A percentile compares a stretch with the other conserved stretches of the same genome.
Conservation (phyloP, 2,113 vertebrate genomes). For the Macrotus californicus region DNA sequence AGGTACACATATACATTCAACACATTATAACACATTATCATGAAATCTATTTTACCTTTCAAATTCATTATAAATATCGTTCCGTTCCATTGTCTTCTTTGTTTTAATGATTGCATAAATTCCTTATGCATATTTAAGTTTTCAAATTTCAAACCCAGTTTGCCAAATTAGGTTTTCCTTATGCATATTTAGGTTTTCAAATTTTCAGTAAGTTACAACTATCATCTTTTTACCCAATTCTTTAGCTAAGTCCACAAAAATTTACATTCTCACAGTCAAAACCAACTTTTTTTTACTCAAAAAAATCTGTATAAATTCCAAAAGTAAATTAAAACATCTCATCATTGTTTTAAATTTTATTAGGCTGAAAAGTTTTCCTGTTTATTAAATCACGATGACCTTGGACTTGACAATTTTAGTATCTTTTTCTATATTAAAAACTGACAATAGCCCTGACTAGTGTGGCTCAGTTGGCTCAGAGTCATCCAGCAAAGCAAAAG, state of each 20-base stretch:
- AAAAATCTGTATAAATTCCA: not conserved
- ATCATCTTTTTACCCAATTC: not conserved
- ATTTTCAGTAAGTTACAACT: not conserved
- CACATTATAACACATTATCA: not conserved
- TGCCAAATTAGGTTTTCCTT: too few relatives aligned
- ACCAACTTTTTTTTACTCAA: not conserved
- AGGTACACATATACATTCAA: not conserved
- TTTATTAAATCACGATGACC: not conserved
- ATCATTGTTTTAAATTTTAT: constrained; percentile 2
- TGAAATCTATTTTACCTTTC: constrained; percentile 12
- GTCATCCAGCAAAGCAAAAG: not conserved
- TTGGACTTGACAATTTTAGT: constrained; percentile 4
- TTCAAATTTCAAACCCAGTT: too few relatives aligned
- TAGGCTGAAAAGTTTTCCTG: not conserved
- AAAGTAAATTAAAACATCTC: not conserved
- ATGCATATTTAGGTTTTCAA: not conserved
- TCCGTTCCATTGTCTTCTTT: not conserved
- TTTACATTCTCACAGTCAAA: not conserved
- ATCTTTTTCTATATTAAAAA: constrained; percentile 6
- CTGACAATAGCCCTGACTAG: not conserved
- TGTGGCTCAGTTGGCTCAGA: not conserved
- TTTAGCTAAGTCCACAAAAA: constrained; percentile 17
- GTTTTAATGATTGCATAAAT: not conserved
- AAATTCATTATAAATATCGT: constrained; percentile 1
- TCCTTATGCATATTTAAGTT: not conserved